Conservation (phyloP, 2,797 vertebrate genomes). For the Crax fasciolata region DNA sequence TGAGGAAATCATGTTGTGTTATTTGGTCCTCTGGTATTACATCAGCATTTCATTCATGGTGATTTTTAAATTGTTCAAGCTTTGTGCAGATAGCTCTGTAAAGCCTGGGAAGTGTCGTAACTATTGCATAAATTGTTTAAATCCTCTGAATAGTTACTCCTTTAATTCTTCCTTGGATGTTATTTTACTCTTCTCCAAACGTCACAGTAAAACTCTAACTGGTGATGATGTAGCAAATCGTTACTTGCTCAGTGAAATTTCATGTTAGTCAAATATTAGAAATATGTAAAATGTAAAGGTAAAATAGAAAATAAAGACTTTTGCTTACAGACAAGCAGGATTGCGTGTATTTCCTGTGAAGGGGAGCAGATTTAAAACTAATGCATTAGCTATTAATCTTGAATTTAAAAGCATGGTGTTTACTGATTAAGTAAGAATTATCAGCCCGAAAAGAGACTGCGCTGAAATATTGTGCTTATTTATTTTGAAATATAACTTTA, state of each 20-base stretch:
- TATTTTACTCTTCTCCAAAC: background rate
- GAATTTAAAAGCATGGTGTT: constrained; percentile 3
- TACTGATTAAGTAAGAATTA: background rate
- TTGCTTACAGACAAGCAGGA: background rate
- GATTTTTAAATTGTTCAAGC: background rate
- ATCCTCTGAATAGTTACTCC: background rate
- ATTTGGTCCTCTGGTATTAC: background rate
- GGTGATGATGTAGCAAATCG: background rate
- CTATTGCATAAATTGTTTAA: background rate
- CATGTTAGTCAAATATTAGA: background rate
- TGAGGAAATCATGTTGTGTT: background rate
- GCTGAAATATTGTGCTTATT: background rate
- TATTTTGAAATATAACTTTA: background rate
- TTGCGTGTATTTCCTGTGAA: background rate
- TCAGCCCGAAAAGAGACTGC: background rate
- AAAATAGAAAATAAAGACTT: background rate
- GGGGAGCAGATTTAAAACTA: background rate
- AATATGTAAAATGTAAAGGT: background rate
- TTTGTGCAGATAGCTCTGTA: background rate
- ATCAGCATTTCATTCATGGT: background rate
- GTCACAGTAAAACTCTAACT: background rate
- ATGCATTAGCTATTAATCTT: background rate
- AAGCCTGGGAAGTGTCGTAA: background rate
- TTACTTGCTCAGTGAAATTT: background rate
- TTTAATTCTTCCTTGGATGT: background rate